Conservation (phyloP, 92 coral and sea anemone genomes). For the Epizoanthus stellaris region DNA sequence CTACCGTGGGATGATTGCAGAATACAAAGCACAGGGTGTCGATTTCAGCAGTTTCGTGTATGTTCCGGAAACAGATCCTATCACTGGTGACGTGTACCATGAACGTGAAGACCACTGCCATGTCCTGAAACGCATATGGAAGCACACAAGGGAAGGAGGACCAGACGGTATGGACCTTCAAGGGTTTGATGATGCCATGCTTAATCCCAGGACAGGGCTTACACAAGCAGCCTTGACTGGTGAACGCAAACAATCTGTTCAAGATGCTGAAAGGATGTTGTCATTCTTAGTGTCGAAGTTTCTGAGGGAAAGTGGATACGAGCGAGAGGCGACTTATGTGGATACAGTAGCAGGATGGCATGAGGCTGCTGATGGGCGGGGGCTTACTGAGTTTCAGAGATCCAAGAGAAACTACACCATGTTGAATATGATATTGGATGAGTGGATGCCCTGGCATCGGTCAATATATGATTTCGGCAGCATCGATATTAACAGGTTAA, state of each 20-base stretch:
- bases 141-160: slow-evolving; percentile 45
- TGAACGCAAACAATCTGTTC: slow-evolving; percentile 69
- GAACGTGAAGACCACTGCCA: slow-evolving; percentile 65
- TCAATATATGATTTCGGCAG: slow-evolving; percentile 58
- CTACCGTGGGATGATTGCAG: slow-evolving; percentile 23
- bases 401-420: slow-evolving; percentile 70
- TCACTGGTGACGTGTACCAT: slow-evolving; percentile 53
- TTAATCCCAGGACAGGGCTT: slow-evolving; percentile 62
- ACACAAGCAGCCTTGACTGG: slow-evolving; percentile 66
- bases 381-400: slow-evolving; percentile 62
- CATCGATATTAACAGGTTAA: slow-evolving; percentile 72
- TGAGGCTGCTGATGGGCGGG: slow-evolving; percentile 79
- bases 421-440: slow-evolving; percentile 76
- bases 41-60: slow-evolving; percentile 48
- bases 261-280: slow-evolving; percentile 72
- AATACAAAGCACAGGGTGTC: slow-evolving; percentile 42
- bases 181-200: slow-evolving; percentile 67
- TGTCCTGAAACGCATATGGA: slow-evolving; percentile 39
- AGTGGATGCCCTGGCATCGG: slow-evolving; percentile 84
- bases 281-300: slow-evolving; percentile 63
- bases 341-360: slow-evolving; percentile 79
- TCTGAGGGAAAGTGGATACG: slow-evolving; percentile 51
- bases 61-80: slow-evolving; percentile 64
- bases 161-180: slow-evolving; percentile 57
- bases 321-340: slow-evolving; percentile 53